A percentile compares a stretch with the other conserved stretches of the same genome.
These are phyloP conservation scores for Drosophila santomea DNA, from an alignment of 1,140 invertebrate genomes.

Conservation along the genomic window DNA sequence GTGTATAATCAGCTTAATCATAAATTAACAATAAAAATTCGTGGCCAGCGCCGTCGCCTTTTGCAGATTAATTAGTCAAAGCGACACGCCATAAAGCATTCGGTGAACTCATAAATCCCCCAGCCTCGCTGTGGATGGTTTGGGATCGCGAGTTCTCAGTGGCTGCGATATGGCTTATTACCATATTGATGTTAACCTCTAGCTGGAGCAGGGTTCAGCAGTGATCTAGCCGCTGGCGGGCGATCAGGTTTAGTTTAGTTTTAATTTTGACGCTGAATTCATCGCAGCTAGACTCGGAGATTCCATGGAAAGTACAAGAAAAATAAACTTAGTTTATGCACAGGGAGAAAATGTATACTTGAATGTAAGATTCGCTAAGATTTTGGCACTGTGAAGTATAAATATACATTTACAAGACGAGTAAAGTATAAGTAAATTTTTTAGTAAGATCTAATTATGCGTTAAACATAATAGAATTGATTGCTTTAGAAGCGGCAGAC, in stretches of 20 bases:
- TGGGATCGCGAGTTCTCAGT: conserved; percentile 34
- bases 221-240: conserved; percentile 70
- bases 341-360: conserved; percentile 11
- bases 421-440: too few relatives aligned
- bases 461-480: too few relatives aligned
- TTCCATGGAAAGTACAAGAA: conserved; percentile 56
- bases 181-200: conserved; percentile 77
- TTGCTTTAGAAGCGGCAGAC: too few relatives aligned
- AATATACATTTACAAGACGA: too few relatives aligned
- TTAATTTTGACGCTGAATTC: conserved; percentile 68
- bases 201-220: conserved; percentile 54
- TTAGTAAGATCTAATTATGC: too few relatives aligned
- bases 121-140: conserved; percentile 38
- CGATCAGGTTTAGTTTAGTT: conserved; percentile 43
- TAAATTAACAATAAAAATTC: conserved; percentile 80
- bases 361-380: too few relatives aligned
- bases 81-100: conserved; percentile 84
- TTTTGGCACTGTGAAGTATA: too few relatives aligned
- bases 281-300: conserved; percentile 41
- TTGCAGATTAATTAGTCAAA: conserved; percentile 83
- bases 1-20: conserved; percentile 73
- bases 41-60: conserved; percentile 59
- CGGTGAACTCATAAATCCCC: conserved; percentile 79
- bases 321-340: conserved; percentile 39
- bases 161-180: conserved; percentile 66